Percentiles rank a stretch among this genome's conserved stretches.
phyloP scores from a whole-genome alignment of 1,140 invertebrate genomes.

The Acromyrmex heyeri region DNA sequence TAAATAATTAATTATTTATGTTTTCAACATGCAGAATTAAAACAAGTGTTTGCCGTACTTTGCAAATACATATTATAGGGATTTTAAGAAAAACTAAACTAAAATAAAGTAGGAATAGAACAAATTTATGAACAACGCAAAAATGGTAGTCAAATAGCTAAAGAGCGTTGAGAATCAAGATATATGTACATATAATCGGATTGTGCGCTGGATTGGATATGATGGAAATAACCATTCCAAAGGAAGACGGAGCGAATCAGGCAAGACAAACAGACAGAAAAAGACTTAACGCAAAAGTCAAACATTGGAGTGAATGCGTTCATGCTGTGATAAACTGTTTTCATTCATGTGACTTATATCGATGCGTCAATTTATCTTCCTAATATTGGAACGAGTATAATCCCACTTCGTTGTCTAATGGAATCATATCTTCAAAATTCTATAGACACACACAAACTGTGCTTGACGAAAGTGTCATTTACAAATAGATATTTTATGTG shows the following conservation, averaged over 20 bases:
- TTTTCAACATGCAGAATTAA: slow-evolving; percentile 4
- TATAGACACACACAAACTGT: not conserved
- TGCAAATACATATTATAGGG: not conserved
- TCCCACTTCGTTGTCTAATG: slow-evolving; percentile 8
- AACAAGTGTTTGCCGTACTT: not conserved
- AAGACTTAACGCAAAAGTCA: not conserved
- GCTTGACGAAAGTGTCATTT: not conserved
- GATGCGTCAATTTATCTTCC: not conserved
- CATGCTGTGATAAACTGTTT: not conserved
- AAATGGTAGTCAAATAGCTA: not conserved
- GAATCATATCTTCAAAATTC: not conserved
- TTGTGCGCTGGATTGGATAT: not conserved
- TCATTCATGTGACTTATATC: not conserved
- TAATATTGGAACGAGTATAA: not conserved
- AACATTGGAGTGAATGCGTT: not conserved
- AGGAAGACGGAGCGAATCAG: not conserved
- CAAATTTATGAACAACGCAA: slow-evolving; percentile 7
- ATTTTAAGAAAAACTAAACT: not conserved
- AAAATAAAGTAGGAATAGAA: not conserved
- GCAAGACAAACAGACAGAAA: slow-evolving; percentile 1
- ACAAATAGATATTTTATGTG: not conserved
- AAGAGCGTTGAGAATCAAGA: not conserved
- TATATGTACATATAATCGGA: not conserved
- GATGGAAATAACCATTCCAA: not conserved
- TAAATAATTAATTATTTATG: slow-evolving; percentile 8